These are phyloP conservation scores for Gulo gulo DNA, from an alignment of 2,113 vertebrate genomes.

Conservation along the genomic window DNA sequence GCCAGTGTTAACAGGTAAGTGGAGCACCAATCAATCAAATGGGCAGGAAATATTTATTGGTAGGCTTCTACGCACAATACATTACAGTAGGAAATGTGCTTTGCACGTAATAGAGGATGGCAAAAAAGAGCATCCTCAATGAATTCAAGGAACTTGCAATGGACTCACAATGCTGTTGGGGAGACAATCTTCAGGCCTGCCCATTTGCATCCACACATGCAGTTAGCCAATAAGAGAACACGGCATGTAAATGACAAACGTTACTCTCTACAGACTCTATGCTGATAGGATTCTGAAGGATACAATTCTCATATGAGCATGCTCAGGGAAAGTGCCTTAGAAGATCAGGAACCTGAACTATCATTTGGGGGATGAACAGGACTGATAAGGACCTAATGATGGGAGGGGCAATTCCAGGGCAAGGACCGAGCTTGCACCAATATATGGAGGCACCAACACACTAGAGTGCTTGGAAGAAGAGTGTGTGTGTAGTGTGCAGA, in stretches of 20 bases:
- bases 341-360: background rate
- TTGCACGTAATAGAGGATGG: background rate
- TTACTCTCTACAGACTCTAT: background rate
- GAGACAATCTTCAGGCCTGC: background rate
- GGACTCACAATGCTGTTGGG: background rate
- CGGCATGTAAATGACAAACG: background rate
- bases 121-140: background rate
- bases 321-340: background rate
- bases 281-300: conserved; percentile 14
- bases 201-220: background rate
- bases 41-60: background rate
- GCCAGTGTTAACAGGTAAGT: background rate
- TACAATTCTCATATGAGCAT: background rate
- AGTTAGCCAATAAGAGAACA: background rate
- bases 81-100: background rate
- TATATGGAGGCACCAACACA: background rate
- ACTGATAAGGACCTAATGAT: background rate
- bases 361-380: background rate
- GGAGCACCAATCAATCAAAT: background rate
- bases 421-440: background rate
- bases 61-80: background rate
- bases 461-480: background rate
- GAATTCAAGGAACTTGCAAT: conserved; percentile 10
- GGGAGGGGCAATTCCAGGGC: background rate
- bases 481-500: background rate